These are phyloP conservation scores for Oegoconia quadripuncta DNA, from an alignment of 2,888 invertebrate genomes.

Conservation along the genomic window DNA sequence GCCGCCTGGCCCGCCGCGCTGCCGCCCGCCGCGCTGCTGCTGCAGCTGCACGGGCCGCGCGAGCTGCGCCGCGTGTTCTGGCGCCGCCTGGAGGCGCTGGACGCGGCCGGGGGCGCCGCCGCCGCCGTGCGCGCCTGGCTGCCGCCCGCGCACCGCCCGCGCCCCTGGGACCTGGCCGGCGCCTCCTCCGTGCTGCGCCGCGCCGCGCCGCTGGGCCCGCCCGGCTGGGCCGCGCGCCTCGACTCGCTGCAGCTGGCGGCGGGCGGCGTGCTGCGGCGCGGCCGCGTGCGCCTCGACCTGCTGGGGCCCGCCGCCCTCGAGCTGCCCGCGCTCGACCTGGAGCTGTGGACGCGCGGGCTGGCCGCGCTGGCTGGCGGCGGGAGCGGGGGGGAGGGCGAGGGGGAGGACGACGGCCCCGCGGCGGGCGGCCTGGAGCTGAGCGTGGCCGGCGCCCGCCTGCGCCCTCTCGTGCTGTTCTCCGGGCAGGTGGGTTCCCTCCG, in stretches of 20 bases:
- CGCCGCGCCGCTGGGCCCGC: constrained; percentile 16
- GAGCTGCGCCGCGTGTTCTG: constrained; percentile 55
- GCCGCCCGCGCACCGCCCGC: too few species aligned
- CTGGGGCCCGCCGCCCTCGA: constrained; percentile 6
- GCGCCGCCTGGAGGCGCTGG: constrained; percentile 39
- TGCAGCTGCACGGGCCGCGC: constrained; percentile 25
- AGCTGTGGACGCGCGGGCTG: constrained; percentile 39
- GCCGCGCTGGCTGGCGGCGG: constrained; percentile 39
- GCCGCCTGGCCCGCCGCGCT: constrained; percentile 10
- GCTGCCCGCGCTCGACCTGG: constrained; percentile 25
- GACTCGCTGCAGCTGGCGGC: constrained; percentile 49
- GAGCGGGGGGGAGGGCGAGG: constrained; percentile 31
- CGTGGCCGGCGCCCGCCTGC: constrained; percentile 44
- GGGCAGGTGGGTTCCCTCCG: constrained; percentile 29
- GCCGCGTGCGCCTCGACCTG: constrained; percentile 36
- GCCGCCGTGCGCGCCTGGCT: too few species aligned
- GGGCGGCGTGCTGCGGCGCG: constrained; percentile 48
- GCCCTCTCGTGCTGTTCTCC: constrained; percentile 31
- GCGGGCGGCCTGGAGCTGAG: constrained; percentile 41
- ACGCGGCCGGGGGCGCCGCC: constrained; percentile 15
- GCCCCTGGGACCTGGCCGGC: constrained; percentile 21
- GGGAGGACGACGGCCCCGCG: constrained; percentile 23
- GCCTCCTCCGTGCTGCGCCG: constrained; percentile 43
- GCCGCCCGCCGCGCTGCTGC: constrained; percentile 25
- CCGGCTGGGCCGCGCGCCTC: constrained; percentile 36